Percentiles rank a stretch among this genome's conserved stretches.
Evolutionary conservation across 2,113 vertebrate species (phyloP).

Genomic region (Recurvirostra avosetta): DNA sequence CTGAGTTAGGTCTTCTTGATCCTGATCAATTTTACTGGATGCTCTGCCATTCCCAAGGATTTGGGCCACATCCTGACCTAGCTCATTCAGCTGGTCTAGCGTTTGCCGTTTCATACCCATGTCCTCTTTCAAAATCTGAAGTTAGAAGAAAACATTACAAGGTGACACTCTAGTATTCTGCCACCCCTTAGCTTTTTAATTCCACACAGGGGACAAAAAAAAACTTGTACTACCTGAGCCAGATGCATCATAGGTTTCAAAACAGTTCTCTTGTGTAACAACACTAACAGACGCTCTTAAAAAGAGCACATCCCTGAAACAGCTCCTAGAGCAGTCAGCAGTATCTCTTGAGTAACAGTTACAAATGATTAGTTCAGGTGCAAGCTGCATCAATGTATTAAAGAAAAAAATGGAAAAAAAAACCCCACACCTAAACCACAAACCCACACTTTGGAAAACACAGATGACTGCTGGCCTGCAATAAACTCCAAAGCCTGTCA

Average conservation of each 20-base stretch:
- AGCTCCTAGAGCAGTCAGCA: neutral
- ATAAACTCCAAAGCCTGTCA: neutral
- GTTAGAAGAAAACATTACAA: constrained; percentile 5
- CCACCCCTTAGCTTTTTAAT: neutral
- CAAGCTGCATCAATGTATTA: neutral
- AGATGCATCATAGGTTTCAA: neutral
- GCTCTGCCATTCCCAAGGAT: constrained; percentile 79
- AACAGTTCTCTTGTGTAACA: neutral
- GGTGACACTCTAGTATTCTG: neutral
- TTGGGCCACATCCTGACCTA: constrained; percentile 85
- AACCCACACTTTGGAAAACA: neutral
- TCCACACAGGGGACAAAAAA: neutral
- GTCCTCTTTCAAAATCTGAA: constrained; percentile 92
- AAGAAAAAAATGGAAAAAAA: neutral
- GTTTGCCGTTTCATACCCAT: constrained; percentile 91
- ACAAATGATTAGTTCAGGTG: neutral
- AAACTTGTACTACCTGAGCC: neutral
- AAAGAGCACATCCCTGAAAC: neutral
- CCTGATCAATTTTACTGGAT: constrained; percentile 76
- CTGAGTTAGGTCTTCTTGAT: constrained; percentile 88
- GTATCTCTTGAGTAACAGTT: neutral
- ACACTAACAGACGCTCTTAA: neutral
- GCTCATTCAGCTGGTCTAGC: constrained; percentile 87
- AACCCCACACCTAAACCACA: neutral
- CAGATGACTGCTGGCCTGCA: neutral